Conservation (phyloP, 2,113 vertebrate genomes). For the Silurus asotus region DNA sequence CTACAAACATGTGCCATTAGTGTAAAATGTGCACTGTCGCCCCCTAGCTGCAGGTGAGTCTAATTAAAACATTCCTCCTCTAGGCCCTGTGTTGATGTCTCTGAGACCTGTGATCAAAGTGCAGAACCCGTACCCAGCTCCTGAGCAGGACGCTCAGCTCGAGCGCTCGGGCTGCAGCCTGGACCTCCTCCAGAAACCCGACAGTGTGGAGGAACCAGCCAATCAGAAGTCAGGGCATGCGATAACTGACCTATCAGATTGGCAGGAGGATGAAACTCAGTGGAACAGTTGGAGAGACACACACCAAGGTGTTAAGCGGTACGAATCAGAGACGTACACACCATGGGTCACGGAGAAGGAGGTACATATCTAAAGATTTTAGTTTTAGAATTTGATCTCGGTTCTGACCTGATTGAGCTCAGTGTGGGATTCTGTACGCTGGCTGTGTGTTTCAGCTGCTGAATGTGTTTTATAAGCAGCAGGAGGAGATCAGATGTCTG, state of each 20-base stretch:
- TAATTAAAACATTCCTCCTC: not conserved
- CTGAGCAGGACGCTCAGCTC: constrained; percentile 18
- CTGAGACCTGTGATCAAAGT: constrained; percentile 74
- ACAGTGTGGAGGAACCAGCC: constrained; percentile 52
- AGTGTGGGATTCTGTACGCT: not conserved
- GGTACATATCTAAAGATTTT: constrained; percentile 44
- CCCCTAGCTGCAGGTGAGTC: not conserved
- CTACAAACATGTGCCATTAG: not conserved
- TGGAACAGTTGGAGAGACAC: constrained; percentile 54
- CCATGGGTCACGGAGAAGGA: constrained; percentile 62
- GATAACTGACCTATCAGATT: constrained; percentile 63
- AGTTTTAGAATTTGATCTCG: not conserved
- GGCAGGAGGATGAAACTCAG: constrained; percentile 71
- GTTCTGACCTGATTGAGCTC: not conserved
- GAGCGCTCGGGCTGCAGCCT: constrained; percentile 30
- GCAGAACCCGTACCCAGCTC: constrained; percentile 63
- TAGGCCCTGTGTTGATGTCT: constrained; percentile 83
- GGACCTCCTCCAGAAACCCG: not conserved
- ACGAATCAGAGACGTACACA: constrained; percentile 59
- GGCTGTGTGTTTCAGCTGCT: constrained; percentile 75
- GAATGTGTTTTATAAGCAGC: constrained; percentile 84
- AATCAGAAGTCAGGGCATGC: constrained; percentile 63
- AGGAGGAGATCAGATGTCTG: constrained; percentile 84
- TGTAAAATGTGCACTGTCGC: not conserved
- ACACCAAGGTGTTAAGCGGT: constrained; percentile 53